Conservation (phyloP, 2,888 invertebrate species). For the Clostera curtula region DNA sequence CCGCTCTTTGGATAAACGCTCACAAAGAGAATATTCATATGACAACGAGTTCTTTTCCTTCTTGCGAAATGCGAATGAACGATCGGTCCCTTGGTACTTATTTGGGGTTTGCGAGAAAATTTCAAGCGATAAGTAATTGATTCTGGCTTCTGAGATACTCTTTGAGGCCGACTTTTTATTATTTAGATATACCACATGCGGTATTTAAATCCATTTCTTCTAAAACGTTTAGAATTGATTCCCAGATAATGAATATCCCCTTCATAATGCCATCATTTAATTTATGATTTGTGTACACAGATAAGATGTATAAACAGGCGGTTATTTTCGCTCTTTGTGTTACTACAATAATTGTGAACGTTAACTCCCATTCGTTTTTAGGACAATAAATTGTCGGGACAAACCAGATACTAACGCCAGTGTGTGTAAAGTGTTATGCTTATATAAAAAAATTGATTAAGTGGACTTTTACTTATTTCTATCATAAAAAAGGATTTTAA, state of each 20-base stretch:
- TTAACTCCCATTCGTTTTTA: constrained; percentile 66
- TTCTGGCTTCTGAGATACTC: not conserved
- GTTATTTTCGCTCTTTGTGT: constrained; percentile 62
- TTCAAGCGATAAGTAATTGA: constrained; percentile 2
- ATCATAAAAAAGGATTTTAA: no score
- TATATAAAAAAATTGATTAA: no score
- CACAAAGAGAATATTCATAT: constrained; percentile 32
- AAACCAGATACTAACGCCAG: no score
- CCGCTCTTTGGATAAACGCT: constrained; percentile 43
- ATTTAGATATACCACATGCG: no score
- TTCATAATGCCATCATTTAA: constrained; percentile 28
- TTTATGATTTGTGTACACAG: constrained; percentile 60
- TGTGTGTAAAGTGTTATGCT: no score
- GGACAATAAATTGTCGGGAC: no score
- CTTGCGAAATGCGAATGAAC: constrained; percentile 46
- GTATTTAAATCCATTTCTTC: no score
- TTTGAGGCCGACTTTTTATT: constrained; percentile 7
- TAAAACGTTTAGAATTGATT: no score
- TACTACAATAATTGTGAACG: constrained; percentile 50
- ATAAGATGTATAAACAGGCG: constrained; percentile 55
- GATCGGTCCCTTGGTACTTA: constrained; percentile 46
- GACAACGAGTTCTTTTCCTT: constrained; percentile 41
- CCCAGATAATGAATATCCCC: no score
- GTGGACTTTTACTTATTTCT: no score
- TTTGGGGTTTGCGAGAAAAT: constrained; percentile 10